Conservation (phyloP, 1,140 invertebrate species). For the Lasioglossum baleicum region DNA sequence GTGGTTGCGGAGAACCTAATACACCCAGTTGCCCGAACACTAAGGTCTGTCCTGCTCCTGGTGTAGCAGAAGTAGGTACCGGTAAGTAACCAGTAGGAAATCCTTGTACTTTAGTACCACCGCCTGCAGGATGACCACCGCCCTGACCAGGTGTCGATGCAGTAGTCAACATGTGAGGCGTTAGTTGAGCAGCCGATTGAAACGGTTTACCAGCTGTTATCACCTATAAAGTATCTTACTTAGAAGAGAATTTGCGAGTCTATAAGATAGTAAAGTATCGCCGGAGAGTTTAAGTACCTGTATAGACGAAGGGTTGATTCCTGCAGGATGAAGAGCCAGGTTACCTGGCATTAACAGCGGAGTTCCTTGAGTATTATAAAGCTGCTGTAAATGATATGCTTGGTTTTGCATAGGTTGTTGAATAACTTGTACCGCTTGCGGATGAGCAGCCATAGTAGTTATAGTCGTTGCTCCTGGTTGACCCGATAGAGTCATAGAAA, state of each 20-base stretch:
- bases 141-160: conserved; percentile 83
- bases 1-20: conserved; percentile 85
- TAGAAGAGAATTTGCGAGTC: conserved; percentile 13
- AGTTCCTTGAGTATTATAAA: conserved; percentile 88
- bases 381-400: conserved; percentile 87
- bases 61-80: conserved; percentile 88
- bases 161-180: conserved; percentile 89
- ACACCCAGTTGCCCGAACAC: conserved; percentile 89
- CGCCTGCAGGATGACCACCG: conserved; percentile 84
- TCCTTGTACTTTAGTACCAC: conserved; percentile 80
- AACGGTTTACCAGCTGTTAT: conserved; percentile 90
- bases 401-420: conserved; percentile 90
- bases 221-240: conserved; percentile 79
- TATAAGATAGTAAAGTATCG: not conserved
- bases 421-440: conserved; percentile 86
- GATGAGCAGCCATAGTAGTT: conserved; percentile 77
- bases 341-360: conserved; percentile 90
- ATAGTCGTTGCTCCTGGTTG: conserved; percentile 77
- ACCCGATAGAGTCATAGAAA: conserved; percentile 77
- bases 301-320: conserved; percentile 89
- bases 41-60: conserved; percentile 87
- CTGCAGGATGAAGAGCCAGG: conserved; percentile 85
- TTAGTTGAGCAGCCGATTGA: conserved; percentile 86
- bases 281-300: conserved; percentile 79
- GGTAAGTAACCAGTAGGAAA: conserved; percentile 82